A percentile compares a stretch with the other conserved stretches of the same genome.
Evolutionary conservation across 2,888 invertebrate genomes (phyloP).

Genomic region (Ceriagrion tenellum): DNA sequence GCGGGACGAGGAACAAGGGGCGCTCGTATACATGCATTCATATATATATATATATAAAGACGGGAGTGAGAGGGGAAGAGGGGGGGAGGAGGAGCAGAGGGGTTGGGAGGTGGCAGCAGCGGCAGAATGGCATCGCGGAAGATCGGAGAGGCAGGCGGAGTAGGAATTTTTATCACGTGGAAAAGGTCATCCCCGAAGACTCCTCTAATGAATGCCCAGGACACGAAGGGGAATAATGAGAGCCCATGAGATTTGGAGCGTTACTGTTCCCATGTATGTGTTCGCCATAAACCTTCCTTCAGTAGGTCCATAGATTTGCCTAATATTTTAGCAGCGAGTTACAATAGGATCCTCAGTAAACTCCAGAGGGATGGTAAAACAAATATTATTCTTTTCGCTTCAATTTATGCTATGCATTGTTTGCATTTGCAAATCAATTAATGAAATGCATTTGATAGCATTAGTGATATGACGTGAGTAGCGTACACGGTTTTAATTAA

Average conservation of each 20-base stretch:
- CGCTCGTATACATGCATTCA: background rate
- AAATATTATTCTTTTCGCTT: no score
- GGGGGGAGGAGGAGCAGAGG: background rate
- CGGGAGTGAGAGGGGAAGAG: background rate
- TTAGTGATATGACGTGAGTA: no score
- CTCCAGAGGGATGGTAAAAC: no score
- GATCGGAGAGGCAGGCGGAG: background rate
- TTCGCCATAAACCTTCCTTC: background rate
- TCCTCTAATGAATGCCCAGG: background rate
- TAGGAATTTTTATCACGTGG: background rate
- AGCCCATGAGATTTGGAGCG: background rate
- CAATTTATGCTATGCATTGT: no score
- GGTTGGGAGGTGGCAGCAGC: background rate
- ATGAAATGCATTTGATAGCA: no score
- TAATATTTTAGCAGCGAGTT: no score
- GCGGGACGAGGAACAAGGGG: slow-evolving; percentile 8
- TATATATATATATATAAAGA: background rate
- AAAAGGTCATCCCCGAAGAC: background rate
- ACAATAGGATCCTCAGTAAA: no score
- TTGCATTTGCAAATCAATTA: no score
- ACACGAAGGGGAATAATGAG: background rate
- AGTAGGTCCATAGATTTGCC: no score
- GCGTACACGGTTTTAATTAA: no score
- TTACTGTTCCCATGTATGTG: background rate
- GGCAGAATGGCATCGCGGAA: background rate